Evolutionary conservation across 2,113 vertebrate species (phyloP).

Genomic region (Oncorhynchus mykiss): DNA sequence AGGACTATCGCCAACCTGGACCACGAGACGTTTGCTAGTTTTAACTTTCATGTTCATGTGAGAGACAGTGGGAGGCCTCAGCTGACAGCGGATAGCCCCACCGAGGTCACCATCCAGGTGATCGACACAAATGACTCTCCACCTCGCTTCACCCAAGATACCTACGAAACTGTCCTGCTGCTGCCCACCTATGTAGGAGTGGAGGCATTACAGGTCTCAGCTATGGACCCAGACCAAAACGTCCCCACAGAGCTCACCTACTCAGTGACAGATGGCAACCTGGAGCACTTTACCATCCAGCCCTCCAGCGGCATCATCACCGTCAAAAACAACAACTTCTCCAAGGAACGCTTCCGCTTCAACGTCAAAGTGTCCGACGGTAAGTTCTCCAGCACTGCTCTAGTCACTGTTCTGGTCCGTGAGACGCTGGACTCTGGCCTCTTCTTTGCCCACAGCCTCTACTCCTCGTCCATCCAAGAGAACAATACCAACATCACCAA

Average conservation of each 20-base stretch:
- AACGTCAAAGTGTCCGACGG: conserved; percentile 90
- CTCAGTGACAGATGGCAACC: conserved; percentile 83
- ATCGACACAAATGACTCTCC: conserved; percentile 95
- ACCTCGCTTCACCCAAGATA: conserved; percentile 84
- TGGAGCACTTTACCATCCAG: conserved; percentile 86
- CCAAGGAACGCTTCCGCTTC: conserved; percentile 88
- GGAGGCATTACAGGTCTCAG: conserved; percentile 87
- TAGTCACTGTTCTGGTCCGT: conserved; percentile 85
- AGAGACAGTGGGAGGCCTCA: conserved; percentile 91
- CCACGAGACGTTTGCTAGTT: conserved; percentile 86
- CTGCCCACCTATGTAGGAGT: conserved; percentile 92
- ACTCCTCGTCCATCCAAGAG: conserved; percentile 89
- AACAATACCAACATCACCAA: conserved; percentile 87
- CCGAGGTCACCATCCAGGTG: conserved; percentile 89
- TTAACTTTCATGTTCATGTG: conserved; percentile 92
- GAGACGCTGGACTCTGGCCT: conserved; percentile 93
- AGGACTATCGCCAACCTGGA: conserved; percentile 91
- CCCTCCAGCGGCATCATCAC: conserved; percentile 82
- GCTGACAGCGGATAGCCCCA: conserved; percentile 88
- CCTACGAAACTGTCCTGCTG: conserved; percentile 88
- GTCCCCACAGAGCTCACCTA: conserved; percentile 85
- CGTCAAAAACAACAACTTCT: conserved; percentile 87
- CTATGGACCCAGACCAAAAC: conserved; percentile 87
- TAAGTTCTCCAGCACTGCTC: conserved; percentile 87
- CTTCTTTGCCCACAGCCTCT: conserved; percentile 85